Evolutionary conservation across 30 jellyfish, hydroid and myxozoan genomes (phyloP), one percentile per base, ranked within the genome.

Genomic region (Pelagia noctiluca): DNA sequence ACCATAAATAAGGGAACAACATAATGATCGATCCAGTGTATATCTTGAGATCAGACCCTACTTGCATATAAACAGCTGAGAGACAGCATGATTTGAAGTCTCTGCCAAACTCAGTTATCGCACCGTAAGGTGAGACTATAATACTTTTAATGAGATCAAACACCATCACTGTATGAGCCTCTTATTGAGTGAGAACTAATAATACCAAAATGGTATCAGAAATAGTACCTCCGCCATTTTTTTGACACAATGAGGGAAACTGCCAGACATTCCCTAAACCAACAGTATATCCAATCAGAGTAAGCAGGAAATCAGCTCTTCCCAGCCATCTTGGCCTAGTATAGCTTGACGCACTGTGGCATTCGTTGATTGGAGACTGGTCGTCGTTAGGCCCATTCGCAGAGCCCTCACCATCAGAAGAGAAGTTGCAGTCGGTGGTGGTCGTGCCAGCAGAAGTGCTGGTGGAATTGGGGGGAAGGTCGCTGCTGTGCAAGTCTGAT

Each of bases 251-350:
- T 0, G 94, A 94, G n/a, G 99, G 99, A 73, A 94, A 94, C 48
- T 97, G 76, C 99, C 99, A 94, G 18, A 94, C 96, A 64, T 94
- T 94, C 19, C 99, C 99, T 10, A 94, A 85, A 4, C 99, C 99
- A 71, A 94, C 78, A 24, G 99, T 94, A 57, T 87, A 94, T 2
- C 99, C 99, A 34, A 94, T 82, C 63, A 94, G 80, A 0, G 96
- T 94, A 32, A 94, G 68, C 28, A 94, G 71, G 63, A 94, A 94
- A 24, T 88, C 97, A 0, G 92, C 89, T 65, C 99, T 76, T 13
- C 96, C 87, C 2, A 75, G 86, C 99, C 99, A 94, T 69, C 96
- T 76, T 19, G 93, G 96, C 38, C 99, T 87, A 0, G 84, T 68
- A 32, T 73, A 78, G 60, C 88, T 90, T 22, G 76, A 22, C 0